phyloP scores from a whole-genome alignment of 2,888 invertebrate genomes.

The Itoplectis maculator region DNA sequence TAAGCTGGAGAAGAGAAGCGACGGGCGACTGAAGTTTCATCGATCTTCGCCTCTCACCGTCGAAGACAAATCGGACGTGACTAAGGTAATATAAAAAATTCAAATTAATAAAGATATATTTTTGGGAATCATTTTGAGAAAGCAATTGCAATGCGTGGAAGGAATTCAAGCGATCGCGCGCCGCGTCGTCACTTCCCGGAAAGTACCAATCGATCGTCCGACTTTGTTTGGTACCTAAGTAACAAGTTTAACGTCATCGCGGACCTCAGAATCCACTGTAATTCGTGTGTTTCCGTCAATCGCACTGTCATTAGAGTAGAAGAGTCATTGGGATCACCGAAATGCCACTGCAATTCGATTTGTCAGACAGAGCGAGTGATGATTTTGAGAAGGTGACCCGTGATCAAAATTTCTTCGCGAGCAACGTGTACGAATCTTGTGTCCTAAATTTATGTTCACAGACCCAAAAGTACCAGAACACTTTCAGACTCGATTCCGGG shows the following conservation, averaged over 20 bases:
- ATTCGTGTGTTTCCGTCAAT: constrained; percentile 29
- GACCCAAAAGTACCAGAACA: constrained; percentile 86
- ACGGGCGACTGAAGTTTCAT: constrained; percentile 63
- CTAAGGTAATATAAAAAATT: constrained; percentile 47
- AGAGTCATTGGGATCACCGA: neutral
- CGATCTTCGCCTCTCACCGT: constrained; percentile 51
- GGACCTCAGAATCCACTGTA: neutral
- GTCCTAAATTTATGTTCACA: constrained; percentile 69
- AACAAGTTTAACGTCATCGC: constrained; percentile 50
- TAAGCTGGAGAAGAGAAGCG: constrained; percentile 65
- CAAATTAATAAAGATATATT: too few species aligned
- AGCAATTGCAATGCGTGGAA: neutral
- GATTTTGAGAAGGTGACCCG: constrained; percentile 68
- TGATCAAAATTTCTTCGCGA: neutral
- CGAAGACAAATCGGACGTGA: constrained; percentile 31
- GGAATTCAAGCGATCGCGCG: constrained; percentile 49
- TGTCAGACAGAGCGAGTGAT: constrained; percentile 62
- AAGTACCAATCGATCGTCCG: constrained; percentile 58
- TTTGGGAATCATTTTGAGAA: neutral
- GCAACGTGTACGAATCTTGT: neutral
- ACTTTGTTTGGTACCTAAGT: constrained; percentile 66
- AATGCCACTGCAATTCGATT: constrained; percentile 68
- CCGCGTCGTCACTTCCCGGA: constrained; percentile 43
- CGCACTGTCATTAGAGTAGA: neutral
- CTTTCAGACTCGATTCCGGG: constrained; percentile 88